Base-by-base conservation (phyloP, 2,113 vertebrate species). In the Rhegmatorhina hoffmannsi region DNA sequence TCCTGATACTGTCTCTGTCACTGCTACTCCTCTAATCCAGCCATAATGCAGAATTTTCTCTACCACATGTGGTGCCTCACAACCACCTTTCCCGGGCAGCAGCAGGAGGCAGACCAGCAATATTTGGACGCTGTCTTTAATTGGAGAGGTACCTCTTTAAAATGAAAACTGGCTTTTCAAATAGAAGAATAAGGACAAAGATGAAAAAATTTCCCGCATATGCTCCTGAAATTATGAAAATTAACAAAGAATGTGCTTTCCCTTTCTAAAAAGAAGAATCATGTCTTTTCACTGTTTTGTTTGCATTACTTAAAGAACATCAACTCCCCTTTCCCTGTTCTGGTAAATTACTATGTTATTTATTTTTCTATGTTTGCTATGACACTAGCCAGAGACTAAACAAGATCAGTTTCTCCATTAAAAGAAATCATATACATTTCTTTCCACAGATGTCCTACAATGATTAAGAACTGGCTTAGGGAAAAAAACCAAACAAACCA, bases 51-150 rank as follows among this genome's bases (percentile, higher is more conserved):
- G 76, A 91, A 84, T 95, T 96, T 86, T 95, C 90, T 86, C 44
- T 89, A 84, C 90, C 93, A 78, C 94, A 94, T 93, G 83, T 52
- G 52, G 88, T 88, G 90, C 40, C 15, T 96, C 64, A 74, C 68
- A 87, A 93, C 52, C 72, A 93, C 68, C 64, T 93, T 96, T 90
- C 59, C 62, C 75, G 50, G 64, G 53, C 60, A 95, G 88, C 95
- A 95, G 95, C 88, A 94, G 90, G 87, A 94, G 86, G 76, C 56
- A 83, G 60, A 59, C 11, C 38, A 74, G 29, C 17, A 77, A 80
- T 74, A 88, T 85, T 87, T 87, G 68, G 44, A 95, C 46, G 7
- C 44, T 83, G 53, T 75, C 76, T 94, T 84, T 74, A 87, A 87
- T 87, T 92, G 76, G 68, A 70, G 63, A 47, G 15, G 84, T 34